Base-by-base conservation (phyloP, 2,797 vertebrate genomes). In the Hapalemur alaotrensis region DNA sequence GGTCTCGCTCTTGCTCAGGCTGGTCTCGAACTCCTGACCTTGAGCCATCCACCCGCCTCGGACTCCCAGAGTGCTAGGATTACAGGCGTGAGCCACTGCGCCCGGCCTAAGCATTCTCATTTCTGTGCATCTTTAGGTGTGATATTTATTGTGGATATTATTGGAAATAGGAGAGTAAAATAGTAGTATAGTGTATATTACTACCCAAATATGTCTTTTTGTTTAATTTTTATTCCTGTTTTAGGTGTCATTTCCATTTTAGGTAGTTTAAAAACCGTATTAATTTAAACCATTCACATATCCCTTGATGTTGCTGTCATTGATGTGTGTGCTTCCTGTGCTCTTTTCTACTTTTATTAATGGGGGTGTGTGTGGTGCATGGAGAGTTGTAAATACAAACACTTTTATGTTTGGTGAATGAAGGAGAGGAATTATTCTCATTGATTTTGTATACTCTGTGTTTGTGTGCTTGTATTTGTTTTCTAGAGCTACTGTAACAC, bases 221-320 rank as follows among this genome's bases (percentile, higher is more conserved):
- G 12, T 57, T 78, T 92, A 52, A 54, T 15, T 82, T 91, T 7
- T 70, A 18, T 85, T 92, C 23, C 43, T 69, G 9, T 85, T 80
- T 91, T 69, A 28, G 30, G 22, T 93, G 22, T 43, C 61, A 50
- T 94, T 92, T 97, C 28, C 41, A 67, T 69, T 75, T 79, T 91
- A 59, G 41, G 11, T 84, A 32, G 2, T 81, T 94, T 88, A 38
- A 59, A 70, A 76, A 86, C 54, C 35, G 28, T n/a, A 48, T 35
- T 63, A n/a, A 14, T 57, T 87, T 89, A 76, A 82, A 23, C 17
- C 59, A 14, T 81, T 82, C 14, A 10, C 5, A 5, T 89, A 18
- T 84, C 59, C 28, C 35, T 80, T 93, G 65, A 59, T 88, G n/a
- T 76, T 75, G 7, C 80, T 95, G 4, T 78, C 32, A 61, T 3